phyloP scores from a whole-genome alignment of 2,797 vertebrate genomes.

The Lacerta viridis region DNA sequence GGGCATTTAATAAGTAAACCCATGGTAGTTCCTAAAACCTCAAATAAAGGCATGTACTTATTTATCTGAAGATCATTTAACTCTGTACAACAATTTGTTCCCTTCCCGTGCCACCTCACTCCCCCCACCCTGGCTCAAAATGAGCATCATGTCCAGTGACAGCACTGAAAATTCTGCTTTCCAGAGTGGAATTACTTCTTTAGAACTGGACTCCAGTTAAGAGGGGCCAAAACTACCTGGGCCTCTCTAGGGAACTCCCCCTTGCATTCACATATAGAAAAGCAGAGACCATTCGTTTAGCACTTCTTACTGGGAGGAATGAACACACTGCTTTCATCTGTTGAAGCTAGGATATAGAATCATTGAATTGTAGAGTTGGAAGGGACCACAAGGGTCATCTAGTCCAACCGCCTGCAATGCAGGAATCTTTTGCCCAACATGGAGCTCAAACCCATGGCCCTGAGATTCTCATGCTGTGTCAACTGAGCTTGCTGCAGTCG shows the following conservation, averaged over 20 bases:
- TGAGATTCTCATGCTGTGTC: no score
- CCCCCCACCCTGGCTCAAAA: no score
- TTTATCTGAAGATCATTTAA: no score
- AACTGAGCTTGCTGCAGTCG: not conserved
- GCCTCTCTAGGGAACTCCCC: rapidly evolving
- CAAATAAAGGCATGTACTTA: not conserved
- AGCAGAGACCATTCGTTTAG: not conserved
- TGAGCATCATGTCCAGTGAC: not conserved
- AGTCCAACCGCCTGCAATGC: no score
- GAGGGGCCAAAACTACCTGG: not conserved
- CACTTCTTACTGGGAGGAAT: not conserved
- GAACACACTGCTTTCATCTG: not conserved
- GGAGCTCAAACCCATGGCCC: no score
- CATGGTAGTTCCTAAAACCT: not conserved
- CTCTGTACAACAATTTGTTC: not conserved
- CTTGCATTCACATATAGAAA: not conserved
- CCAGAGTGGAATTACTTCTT: not conserved
- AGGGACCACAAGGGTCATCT: no score
- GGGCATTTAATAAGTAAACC: not conserved
- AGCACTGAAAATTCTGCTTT: not conserved
- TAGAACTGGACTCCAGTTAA: not conserved
- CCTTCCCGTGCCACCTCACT: not conserved
- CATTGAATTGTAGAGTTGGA: no score
- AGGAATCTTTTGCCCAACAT: no score
- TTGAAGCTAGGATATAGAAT: not conserved